Evolutionary conservation across 2,113 vertebrate species (phyloP).

Genomic region (Pachypanchax playfairii): DNA sequence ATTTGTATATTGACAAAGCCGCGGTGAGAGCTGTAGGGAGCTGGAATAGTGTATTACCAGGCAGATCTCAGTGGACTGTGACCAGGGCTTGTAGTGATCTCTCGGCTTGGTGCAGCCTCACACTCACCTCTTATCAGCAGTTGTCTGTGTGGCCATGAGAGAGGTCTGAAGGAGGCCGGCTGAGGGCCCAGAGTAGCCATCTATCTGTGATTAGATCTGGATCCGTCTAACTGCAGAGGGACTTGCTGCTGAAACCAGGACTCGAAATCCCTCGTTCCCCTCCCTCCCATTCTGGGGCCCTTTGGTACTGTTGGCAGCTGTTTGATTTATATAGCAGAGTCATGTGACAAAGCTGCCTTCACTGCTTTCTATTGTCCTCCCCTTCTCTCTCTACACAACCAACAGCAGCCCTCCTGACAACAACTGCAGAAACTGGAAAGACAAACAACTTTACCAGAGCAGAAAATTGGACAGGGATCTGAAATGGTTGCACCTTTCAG

Average conservation of each 20-base stretch:
- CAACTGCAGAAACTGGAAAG: constrained; percentile 63
- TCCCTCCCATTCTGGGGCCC: constrained; percentile 44
- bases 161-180: constrained; percentile 55
- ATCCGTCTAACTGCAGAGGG: constrained; percentile 55
- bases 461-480: constrained; percentile 67
- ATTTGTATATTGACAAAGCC: constrained; percentile 56
- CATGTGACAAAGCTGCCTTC: constrained; percentile 56
- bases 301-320: constrained; percentile 53
- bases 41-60: constrained; percentile 57
- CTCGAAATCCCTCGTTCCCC: constrained; percentile 41
- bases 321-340: constrained; percentile 67
- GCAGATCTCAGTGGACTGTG: constrained; percentile 60
- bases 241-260: constrained; percentile 32
- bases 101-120: constrained; percentile 59
- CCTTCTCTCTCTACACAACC: constrained; percentile 12
- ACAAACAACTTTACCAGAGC: constrained; percentile 68
- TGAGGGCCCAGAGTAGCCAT: constrained; percentile 34
- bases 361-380: constrained; percentile 45
- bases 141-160: constrained; percentile 66
- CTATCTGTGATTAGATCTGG: constrained; percentile 74
- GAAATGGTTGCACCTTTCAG: constrained; percentile 55
- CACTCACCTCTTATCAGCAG: constrained; percentile 58
- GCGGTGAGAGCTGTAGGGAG: constrained; percentile 43
- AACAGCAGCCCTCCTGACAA: constrained; percentile 30
- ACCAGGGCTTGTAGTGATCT: constrained; percentile 57